A percentile compares a stretch with the other conserved stretches of the same genome.
These are phyloP conservation scores for Drosophila azteca DNA, from an alignment of 1,140 invertebrate species.

Conservation along the genomic window DNA sequence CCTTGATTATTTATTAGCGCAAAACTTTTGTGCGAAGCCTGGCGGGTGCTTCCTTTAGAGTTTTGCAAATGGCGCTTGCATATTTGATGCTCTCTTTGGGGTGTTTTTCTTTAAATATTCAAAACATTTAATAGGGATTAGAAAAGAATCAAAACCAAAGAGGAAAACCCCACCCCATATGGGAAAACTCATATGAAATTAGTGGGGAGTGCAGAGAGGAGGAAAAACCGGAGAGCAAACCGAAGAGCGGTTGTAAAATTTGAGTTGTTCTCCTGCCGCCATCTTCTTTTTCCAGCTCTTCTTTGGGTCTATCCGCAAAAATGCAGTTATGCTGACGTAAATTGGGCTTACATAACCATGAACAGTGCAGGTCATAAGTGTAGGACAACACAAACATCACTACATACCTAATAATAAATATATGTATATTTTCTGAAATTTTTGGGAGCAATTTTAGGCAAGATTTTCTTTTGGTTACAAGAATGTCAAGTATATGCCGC, in stretches of 20 bases:
- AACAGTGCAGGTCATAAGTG: slow-evolving; percentile 7
- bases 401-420: too few relatives aligned
- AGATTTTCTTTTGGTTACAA: too few relatives aligned
- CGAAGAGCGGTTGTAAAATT: slow-evolving; percentile 36
- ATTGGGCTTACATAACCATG: slow-evolving; percentile 50
- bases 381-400: not conserved
- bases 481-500: not conserved
- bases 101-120: slow-evolving; percentile 15
- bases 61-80: slow-evolving; percentile 53
- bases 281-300: slow-evolving; percentile 20
- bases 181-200: slow-evolving; percentile 14
- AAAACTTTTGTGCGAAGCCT: slow-evolving; percentile 32
- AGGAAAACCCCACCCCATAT: too few relatives aligned
- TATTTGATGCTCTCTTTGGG: slow-evolving; percentile 47
- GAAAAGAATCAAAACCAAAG: not conserved
- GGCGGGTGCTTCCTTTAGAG: slow-evolving; percentile 42
- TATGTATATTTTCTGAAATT: too few relatives aligned
- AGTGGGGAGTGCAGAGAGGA: slow-evolving; percentile 6
- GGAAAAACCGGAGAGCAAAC: slow-evolving; percentile 1
- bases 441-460: too few relatives aligned
- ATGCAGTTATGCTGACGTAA: slow-evolving; percentile 59
- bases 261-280: slow-evolving; percentile 13
- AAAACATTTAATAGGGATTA: slow-evolving; percentile 14
- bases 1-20: slow-evolving; percentile 64
- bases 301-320: slow-evolving; percentile 44